Evolutionary conservation across 2,113 vertebrate species (phyloP), one percentile per base, ranked within the genome.

Genomic region (Mugil cephalus): DNA sequence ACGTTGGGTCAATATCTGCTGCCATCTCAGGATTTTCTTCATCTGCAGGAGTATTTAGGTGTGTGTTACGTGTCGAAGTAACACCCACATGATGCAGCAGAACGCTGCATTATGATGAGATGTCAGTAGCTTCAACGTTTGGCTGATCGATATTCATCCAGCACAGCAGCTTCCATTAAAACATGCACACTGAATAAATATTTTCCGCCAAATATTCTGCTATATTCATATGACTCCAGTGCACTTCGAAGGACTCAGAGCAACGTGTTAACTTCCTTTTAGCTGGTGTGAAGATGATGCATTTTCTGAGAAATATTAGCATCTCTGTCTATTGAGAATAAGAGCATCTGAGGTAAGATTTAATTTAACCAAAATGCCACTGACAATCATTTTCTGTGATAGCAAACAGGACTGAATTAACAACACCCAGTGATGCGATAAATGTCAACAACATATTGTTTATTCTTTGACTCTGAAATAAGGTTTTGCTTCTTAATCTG

Each of bases 401-500:
- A 46, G 7, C 11, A 36, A 53, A 70, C 14, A 54, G 7, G 11
- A 60, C 2, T 38, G 18, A 69, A 75, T 21, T 7, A 18, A 50
- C 9, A 50, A 8, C 43, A 30, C 42, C 24, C 51, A 53, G 36
- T 30, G 13, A 60, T 42, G 11, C 21, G 34, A 47, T 58, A 35
- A 66, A 21, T 19, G 47, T 3, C 30, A 51, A 40, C n/a, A 34
- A 24, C 8, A 7, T 13, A 34, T 18, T 52, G 19, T 30, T 52
- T 53, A 46, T 65, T 13, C 30, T 68, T 34, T 52, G 30, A 69
- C 15, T 42, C 53, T 45, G 43, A 19, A n/a, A 39, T 4, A 30
- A 34, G 8, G 8, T 7, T 19, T 62, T 53, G n/a, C 18, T 36
- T 68, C 24, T 54, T 69, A 48, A 63, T 69, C 10, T 68, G 14